Conservation (phyloP, 2,113 vertebrate genomes). For the Rattus rattus region DNA sequence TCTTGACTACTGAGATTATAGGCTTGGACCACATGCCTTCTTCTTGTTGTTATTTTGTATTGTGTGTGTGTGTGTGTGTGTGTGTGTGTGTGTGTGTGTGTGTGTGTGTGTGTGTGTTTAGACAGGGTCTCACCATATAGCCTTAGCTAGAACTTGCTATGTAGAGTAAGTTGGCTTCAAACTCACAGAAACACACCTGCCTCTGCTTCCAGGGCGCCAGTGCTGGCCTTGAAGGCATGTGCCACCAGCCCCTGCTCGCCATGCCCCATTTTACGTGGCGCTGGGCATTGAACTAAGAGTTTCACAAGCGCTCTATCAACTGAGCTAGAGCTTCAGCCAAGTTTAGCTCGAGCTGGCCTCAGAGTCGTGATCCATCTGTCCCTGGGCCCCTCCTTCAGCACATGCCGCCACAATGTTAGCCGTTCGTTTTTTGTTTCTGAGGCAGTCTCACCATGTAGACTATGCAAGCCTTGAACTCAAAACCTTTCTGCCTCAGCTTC, state of each 20-base stretch:
- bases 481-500: background rate
- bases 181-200: background rate
- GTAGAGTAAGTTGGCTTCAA: background rate
- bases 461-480: background rate
- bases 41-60: background rate
- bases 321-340: background rate
- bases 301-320: background rate
- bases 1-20: background rate
- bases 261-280: background rate
- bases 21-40: background rate
- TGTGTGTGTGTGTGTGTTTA: background rate
- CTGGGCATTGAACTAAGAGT: background rate
- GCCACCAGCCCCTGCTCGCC: background rate
- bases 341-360: background rate
- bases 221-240: background rate
- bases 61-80: too few species aligned
- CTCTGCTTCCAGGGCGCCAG: background rate
- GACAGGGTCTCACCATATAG: background rate
- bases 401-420: too few species aligned
- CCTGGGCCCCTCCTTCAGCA: background rate
- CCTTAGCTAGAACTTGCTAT: background rate
- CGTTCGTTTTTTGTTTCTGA: background rate
- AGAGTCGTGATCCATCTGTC: background rate
- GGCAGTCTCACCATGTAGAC: background rate
- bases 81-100: too few species aligned